phyloP scores from a whole-genome alignment of 2,113 vertebrate genomes.

The Morone chrysops region DNA sequence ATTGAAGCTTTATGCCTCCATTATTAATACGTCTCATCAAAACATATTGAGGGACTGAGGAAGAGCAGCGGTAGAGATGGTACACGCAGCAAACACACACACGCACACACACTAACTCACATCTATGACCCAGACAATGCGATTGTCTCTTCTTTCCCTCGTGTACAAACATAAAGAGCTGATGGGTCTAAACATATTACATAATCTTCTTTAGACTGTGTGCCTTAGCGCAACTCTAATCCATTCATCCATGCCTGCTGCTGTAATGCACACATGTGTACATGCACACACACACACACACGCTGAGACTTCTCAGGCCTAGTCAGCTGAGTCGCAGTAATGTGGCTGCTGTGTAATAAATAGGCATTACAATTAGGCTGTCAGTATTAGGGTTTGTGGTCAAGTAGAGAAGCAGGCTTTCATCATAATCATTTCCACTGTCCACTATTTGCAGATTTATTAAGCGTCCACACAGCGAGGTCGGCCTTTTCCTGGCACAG shows the following conservation, averaged over 20 bases:
- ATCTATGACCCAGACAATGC: constrained; percentile 49
- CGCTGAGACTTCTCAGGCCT: constrained; percentile 36
- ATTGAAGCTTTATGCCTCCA: constrained; percentile 54
- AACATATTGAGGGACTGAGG: constrained; percentile 39
- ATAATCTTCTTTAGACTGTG: constrained; percentile 73
- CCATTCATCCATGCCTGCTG: constrained; percentile 71
- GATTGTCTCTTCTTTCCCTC: constrained; percentile 54
- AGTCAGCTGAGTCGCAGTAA: constrained; percentile 50
- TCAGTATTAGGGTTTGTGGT: constrained; percentile 37
- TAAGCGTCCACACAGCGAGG: background rate
- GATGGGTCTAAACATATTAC: constrained; percentile 66
- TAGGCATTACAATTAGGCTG: constrained; percentile 46
- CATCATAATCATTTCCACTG: constrained; percentile 25
- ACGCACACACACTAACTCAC: constrained; percentile 6
- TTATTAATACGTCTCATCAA: constrained; percentile 67
- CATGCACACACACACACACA: constrained; percentile 29
- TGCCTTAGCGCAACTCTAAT: constrained; percentile 68
- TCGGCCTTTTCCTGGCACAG: constrained; percentile 9
- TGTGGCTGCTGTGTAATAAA: constrained; percentile 57
- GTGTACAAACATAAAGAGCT: constrained; percentile 51
- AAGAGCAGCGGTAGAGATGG: constrained; percentile 40
- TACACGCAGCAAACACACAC: background rate
- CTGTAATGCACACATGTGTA: constrained; percentile 58
- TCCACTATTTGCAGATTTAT: constrained; percentile 42
- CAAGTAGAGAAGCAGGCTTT: constrained; percentile 14